These are phyloP conservation scores for Pterocles burchelli DNA, from an alignment of 2,113 vertebrate genomes.

Conservation along the genomic window DNA sequence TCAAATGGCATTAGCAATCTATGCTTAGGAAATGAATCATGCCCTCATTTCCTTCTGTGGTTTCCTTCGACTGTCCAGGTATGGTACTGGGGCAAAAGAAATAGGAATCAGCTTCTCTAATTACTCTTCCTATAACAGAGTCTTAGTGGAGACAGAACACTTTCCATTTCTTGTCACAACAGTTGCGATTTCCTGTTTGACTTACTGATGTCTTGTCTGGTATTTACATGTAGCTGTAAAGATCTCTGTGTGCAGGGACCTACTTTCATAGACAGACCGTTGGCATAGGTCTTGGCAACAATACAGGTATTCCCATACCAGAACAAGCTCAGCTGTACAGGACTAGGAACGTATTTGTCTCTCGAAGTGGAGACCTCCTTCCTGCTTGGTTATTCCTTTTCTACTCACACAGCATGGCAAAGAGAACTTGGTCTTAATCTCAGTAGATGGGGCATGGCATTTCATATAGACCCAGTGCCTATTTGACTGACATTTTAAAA, in stretches of 20 bases:
- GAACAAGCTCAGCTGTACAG: not conserved
- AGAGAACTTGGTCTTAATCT: not conserved
- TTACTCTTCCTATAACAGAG: not conserved
- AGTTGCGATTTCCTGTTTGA: not conserved
- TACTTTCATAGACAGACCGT: not conserved
- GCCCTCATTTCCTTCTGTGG: not conserved
- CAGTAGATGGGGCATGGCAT: not conserved
- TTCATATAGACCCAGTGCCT: not conserved
- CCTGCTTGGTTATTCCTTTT: not conserved
- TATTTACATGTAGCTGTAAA: not conserved
- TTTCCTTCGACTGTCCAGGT: not conserved
- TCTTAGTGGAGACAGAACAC: not conserved
- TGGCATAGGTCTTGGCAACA: not conserved
- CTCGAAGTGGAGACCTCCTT: not conserved
- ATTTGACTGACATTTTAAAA: conserved; percentile 2
- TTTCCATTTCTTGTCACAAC: not conserved
- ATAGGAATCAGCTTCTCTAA: not conserved
- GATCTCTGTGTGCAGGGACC: not conserved
- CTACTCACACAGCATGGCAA: not conserved
- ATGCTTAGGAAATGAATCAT: not conserved
- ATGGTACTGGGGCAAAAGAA: not conserved
- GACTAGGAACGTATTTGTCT: not conserved
- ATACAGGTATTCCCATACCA: not conserved
- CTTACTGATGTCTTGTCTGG: not conserved
- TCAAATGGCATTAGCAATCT: not conserved